These are phyloP conservation scores for Reticulitermes speratus DNA, from an alignment of 1,140 invertebrate genomes.

Conservation along the genomic window DNA sequence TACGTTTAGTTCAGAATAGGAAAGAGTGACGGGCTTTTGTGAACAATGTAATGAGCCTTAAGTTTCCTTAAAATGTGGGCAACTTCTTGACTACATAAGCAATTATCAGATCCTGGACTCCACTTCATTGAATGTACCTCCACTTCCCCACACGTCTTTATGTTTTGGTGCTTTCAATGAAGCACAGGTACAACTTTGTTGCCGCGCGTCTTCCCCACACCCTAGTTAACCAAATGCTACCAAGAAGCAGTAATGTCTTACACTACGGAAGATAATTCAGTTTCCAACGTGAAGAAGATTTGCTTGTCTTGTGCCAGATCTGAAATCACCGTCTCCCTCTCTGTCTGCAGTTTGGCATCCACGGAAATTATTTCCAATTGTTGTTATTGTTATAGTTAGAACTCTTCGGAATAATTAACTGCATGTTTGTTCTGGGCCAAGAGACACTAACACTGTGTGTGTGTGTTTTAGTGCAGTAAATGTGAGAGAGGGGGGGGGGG, in stretches of 20 bases:
- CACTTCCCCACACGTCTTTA: no score
- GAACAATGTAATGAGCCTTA: no score
- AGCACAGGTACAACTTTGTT: no score
- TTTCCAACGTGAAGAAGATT: neutral
- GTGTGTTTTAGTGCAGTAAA: neutral
- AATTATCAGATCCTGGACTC: no score
- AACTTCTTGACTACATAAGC: no score
- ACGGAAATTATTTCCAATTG: neutral
- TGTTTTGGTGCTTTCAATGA: no score
- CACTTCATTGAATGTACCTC: no score
- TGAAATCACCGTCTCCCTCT: neutral
- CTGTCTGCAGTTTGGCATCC: neutral
- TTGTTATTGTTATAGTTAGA: neutral
- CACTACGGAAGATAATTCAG: neutral
- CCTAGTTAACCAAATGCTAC: neutral
- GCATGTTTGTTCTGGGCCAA: constrained; percentile 8
- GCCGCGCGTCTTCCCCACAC: neutral
- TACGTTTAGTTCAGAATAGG: no score
- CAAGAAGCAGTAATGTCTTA: neutral
- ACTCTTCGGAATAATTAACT: constrained; percentile 1
- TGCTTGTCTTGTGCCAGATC: neutral
- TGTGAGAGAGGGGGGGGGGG: neutral
- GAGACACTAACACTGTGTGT: neutral
- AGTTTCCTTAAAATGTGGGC: no score
- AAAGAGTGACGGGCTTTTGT: no score